Base-by-base conservation (phyloP, 2,888 invertebrate species). In the Pogonocherus hispidulus region DNA sequence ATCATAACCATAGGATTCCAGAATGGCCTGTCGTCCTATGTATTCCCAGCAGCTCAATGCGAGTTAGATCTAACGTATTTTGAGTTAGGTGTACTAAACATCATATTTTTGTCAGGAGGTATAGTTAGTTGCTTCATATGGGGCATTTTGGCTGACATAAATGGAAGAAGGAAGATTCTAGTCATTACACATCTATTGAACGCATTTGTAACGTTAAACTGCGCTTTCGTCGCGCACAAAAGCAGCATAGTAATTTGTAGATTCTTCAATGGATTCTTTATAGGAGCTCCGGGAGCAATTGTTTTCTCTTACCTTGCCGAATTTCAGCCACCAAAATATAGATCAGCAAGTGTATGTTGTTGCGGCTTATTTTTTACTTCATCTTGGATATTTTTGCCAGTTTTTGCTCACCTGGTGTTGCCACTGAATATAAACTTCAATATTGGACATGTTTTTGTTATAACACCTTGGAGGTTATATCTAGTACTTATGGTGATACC, bases 61-160 rank as follows among this genome's bases (percentile, higher is more conserved):
- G 93, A 93, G 76, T 87, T 94, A 27, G 78, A 87, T 11, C 86
- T 93, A 8, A 87, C 89, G 8, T 91, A 92, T 0, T 87, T 88
- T 66, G 89, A 92, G 79, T 89, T 92, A 69, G 93, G 93, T 0
- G 86, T 90, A 41, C 87, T 93, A 64, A 93, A 92, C 79, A 91
- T 92, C 78, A 89, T 90, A 0, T 93, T 93, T 74, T 89, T 94
- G 86, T 86, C 91, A 56, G 93, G 92, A 73, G 91, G 92, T 35
- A 91, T 91, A 23, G 76, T 91, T 20, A 94, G 94, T 59, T 92
- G 94, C 0, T 92, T 93, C 84, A 84, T 94, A 62, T 94, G 95
- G 94, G 95, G 95, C 46, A 89, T 91, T 72, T 82, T 94, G 70
- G 93, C 94, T 0, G 95, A 96, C 84, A 90, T 91, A 54, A 82